These are phyloP conservation scores for Drosophila kanapiae DNA, from an alignment of 1,140 invertebrate genomes.

Conservation along the genomic window DNA sequence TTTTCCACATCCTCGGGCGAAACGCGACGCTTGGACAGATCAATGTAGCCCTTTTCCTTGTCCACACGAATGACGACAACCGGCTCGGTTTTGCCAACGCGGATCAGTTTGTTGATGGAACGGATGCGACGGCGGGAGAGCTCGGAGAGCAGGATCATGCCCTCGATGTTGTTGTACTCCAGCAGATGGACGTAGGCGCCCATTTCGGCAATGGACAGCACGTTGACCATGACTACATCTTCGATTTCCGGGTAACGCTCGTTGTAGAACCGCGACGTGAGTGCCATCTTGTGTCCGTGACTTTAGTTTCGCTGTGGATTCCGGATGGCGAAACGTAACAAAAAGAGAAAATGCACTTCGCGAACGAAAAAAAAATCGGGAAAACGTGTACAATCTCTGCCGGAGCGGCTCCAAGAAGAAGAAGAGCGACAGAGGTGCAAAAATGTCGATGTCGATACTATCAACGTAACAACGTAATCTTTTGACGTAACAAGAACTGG, in stretches of 20 bases:
- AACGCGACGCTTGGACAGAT: conserved; percentile 99
- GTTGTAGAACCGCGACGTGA: conserved; percentile 98
- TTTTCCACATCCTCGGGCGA: conserved; percentile 99
- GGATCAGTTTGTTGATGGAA: conserved; percentile 99
- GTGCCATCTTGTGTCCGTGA: conserved; percentile 89
- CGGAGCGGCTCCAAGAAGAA: conserved; percentile 63
- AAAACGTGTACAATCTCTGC: conserved; percentile 78
- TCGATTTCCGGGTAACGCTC: conserved; percentile 99
- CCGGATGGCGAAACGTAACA: conserved; percentile 18
- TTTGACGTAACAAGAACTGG: too few relatives aligned
- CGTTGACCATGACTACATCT: conserved; percentile 99
- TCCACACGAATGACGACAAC: conserved; percentile 99
- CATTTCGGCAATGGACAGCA: conserved; percentile 99
- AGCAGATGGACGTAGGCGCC: conserved; percentile 99
- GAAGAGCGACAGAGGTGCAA: conserved; percentile 34
- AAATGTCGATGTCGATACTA: conserved; percentile 6
- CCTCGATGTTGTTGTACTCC: conserved; percentile 99
- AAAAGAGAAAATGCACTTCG: conserved; percentile 45
- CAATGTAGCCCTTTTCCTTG: conserved; percentile 99
- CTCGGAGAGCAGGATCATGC: conserved; percentile 98
- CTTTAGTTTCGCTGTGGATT: conserved; percentile 7
- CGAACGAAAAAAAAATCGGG: conserved; percentile 34
- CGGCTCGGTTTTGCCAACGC: conserved; percentile 99
- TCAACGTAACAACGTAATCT: too few relatives aligned
- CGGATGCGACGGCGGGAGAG: conserved; percentile 98